phyloP scores from a whole-genome alignment of 2,888 invertebrate species.

The Corythucha ciliata region DNA sequence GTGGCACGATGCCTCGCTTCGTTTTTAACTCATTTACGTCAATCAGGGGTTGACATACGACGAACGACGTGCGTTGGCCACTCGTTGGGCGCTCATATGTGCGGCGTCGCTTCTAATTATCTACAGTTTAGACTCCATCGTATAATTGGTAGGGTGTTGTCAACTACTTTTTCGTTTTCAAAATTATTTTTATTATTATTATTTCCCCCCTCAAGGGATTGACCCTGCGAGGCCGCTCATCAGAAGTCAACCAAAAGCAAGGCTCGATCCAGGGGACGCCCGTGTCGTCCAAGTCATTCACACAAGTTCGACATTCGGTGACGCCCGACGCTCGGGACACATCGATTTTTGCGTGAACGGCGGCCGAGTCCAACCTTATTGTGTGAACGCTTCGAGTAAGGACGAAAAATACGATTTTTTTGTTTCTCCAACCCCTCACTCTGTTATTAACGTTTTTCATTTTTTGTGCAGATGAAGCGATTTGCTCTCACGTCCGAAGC shows the following conservation, averaged over 20 bases:
- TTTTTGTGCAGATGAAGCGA: constrained; percentile 50
- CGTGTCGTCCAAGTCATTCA: constrained; percentile 68
- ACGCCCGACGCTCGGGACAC: constrained; percentile 61
- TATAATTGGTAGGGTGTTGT: constrained; percentile 51
- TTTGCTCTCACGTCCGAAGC: constrained; percentile 72
- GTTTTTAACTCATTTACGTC: constrained; percentile 52
- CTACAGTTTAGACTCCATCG: constrained; percentile 61
- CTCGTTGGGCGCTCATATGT: constrained; percentile 61
- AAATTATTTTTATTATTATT: not conserved
- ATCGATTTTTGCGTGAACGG: constrained; percentile 75
- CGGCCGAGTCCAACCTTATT: constrained; percentile 65
- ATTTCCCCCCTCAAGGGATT: constrained; percentile 44
- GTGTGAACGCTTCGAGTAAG: constrained; percentile 58
- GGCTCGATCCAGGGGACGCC: constrained; percentile 63
- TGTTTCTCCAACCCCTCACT: constrained; percentile 9
- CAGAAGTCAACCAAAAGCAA: constrained; percentile 52
- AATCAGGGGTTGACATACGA: constrained; percentile 52
- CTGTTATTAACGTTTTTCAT: not conserved
- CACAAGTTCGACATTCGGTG: constrained; percentile 71
- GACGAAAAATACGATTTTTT: constrained; percentile 1
- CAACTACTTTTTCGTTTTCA: not conserved
- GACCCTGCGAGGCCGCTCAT: constrained; percentile 69
- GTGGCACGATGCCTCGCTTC: constrained; percentile 61
- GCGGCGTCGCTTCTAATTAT: constrained; percentile 64
- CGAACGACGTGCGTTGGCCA: constrained; percentile 67